These are phyloP conservation scores for Uloborus plumipes DNA, from an alignment of 2,888 invertebrate species.

Conservation along the genomic window DNA sequence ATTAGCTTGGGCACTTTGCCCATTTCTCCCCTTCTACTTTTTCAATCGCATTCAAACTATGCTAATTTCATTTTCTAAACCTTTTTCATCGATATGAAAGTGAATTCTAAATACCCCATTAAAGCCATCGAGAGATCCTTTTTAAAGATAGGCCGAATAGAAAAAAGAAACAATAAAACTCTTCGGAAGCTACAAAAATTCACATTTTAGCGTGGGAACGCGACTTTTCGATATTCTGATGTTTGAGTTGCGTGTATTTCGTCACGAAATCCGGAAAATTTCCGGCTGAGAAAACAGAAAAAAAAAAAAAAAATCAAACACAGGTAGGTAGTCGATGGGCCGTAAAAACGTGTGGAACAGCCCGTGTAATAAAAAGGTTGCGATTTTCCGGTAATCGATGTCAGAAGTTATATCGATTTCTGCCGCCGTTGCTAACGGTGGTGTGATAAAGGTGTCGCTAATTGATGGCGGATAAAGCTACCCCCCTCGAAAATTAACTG, in stretches of 20 bases:
- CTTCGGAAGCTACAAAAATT: neutral
- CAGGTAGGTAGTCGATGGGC: constrained; percentile 13
- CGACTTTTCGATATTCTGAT: constrained; percentile 23
- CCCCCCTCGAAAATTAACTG: too few relatives aligned
- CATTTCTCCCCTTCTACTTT: too few relatives aligned
- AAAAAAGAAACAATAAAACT: neutral
- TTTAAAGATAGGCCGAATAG: neutral
- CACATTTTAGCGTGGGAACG: constrained; percentile 10
- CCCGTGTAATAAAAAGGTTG: constrained; percentile 37
- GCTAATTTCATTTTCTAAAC: too few relatives aligned
- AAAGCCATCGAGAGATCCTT: too few relatives aligned
- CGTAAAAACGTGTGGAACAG: constrained; percentile 18
- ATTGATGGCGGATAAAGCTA: neutral
- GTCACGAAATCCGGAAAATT: constrained; percentile 27
- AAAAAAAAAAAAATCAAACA: constrained; percentile 7
- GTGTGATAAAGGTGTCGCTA: constrained; percentile 12
- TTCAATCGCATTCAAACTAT: too few relatives aligned
- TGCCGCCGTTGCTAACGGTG: neutral
- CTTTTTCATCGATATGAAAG: too few relatives aligned
- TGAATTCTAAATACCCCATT: too few relatives aligned
- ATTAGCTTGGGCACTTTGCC: too few relatives aligned
- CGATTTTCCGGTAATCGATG: constrained; percentile 40
- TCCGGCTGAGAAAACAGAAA: neutral
- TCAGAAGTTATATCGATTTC: constrained; percentile 24
- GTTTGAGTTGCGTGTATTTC: constrained; percentile 18